Conservation (phyloP, 2,113 vertebrate species). For the Pelmatolapia mariae region DNA sequence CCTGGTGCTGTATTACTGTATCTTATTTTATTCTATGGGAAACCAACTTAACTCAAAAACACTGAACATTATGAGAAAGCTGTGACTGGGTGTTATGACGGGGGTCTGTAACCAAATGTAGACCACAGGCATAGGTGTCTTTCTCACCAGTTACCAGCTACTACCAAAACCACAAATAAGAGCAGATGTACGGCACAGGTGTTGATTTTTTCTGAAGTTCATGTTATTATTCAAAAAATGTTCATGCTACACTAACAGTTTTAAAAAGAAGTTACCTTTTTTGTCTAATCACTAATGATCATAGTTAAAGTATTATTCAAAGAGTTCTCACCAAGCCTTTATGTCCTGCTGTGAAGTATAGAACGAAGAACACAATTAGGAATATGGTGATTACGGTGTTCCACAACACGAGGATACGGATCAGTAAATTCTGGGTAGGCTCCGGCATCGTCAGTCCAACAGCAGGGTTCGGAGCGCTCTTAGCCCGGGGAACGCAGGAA, state of each 20-base stretch:
- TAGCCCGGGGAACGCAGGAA: conserved; percentile 17
- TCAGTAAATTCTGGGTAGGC: conserved; percentile 7
- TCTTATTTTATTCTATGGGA: background rate
- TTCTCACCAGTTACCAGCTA: conserved; percentile 27
- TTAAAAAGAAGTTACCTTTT: background rate
- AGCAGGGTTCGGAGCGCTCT: background rate
- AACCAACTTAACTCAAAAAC: background rate
- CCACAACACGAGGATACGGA: conserved; percentile 58
- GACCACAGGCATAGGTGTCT: conserved; percentile 10
- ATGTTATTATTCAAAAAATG: background rate
- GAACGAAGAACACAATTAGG: conserved; percentile 19
- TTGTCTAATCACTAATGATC: background rate
- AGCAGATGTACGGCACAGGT: background rate
- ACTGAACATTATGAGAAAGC: background rate
- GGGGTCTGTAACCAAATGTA: background rate
- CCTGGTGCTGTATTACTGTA: background rate
- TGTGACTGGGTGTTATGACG: background rate
- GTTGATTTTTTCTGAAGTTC: background rate
- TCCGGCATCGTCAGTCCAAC: conserved; percentile 28
- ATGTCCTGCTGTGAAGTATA: conserved; percentile 40
- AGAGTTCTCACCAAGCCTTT: conserved; percentile 38
- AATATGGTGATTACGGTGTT: conserved; percentile 41
- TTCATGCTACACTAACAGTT: background rate
- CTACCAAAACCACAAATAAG: conserved; percentile 43
- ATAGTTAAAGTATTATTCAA: background rate